Evolutionary conservation across 2,113 vertebrate genomes (phyloP).

Genomic region (Trematomus loennbergii): DNA sequence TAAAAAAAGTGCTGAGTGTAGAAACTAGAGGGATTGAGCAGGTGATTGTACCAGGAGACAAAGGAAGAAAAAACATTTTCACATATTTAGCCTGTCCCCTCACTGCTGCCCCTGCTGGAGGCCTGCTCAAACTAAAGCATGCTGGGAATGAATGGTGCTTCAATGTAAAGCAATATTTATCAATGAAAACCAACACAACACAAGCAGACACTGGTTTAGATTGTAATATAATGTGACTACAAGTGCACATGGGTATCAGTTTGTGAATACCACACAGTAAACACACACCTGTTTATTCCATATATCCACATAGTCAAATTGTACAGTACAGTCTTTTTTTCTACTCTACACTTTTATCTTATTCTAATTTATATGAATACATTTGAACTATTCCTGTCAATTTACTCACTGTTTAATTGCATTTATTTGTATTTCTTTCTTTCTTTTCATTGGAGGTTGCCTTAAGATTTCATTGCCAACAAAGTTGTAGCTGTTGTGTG

Average conservation of each 20-base stretch:
- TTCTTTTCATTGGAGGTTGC: too few species aligned
- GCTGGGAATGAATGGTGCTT: neutral
- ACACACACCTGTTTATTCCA: neutral
- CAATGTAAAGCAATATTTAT: neutral
- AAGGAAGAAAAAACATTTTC: slow-evolving; percentile 41
- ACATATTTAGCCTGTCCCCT: neutral
- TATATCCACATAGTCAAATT: too few species aligned
- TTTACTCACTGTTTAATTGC: too few species aligned
- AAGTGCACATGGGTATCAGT: neutral
- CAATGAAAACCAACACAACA: neutral
- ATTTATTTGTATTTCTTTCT: too few species aligned
- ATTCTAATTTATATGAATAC: too few species aligned
- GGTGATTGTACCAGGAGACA: slow-evolving; percentile 51
- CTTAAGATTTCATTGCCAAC: too few species aligned
- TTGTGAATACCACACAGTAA: too few species aligned
- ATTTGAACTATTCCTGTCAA: too few species aligned
- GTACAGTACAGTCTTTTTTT: too few species aligned
- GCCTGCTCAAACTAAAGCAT: neutral
- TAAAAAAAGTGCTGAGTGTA: slow-evolving; percentile 61
- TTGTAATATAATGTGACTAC: neutral
- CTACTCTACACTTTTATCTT: too few species aligned
- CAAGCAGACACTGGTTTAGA: neutral
- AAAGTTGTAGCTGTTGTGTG: too few species aligned
- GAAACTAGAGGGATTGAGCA: slow-evolving; percentile 41
- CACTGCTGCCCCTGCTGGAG: slow-evolving; percentile 62